Evolutionary conservation across 2,888 invertebrate species (phyloP).

Genomic region (Serrognathus titanus): DNA sequence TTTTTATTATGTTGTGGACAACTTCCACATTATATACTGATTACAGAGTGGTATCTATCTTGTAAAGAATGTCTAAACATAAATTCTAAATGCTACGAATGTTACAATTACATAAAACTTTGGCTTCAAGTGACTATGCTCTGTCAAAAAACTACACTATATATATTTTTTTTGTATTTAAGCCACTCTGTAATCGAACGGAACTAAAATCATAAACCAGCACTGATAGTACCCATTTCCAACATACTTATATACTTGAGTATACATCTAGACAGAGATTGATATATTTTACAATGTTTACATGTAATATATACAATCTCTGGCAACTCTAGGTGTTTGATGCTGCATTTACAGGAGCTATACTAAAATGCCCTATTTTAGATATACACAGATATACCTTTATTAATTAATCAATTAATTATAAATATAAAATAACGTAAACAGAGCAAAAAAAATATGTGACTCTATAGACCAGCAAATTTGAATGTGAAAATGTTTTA

Average conservation of each 20-base stretch:
- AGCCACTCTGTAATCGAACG: conserved; percentile 26
- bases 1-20: conserved; percentile 21
- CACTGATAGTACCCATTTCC: conserved; percentile 30
- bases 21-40: conserved; percentile 19
- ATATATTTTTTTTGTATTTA: background rate
- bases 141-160: background rate
- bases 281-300: conserved; percentile 19
- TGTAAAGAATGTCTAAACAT: conserved; percentile 8
- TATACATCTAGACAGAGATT: conserved; percentile 27
- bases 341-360: conserved; percentile 31
- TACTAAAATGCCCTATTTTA: conserved; percentile 33
- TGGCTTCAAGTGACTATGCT: conserved; percentile 30
- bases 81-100: conserved; percentile 13
- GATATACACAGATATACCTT: conserved; percentile 18
- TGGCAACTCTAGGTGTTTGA: conserved; percentile 31
- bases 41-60: conserved; percentile 22
- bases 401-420: conserved; percentile 5
- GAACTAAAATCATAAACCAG: conserved; percentile 20
- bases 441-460: background rate
- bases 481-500: no score
- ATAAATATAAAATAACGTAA: background rate
- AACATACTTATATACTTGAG: conserved; percentile 32
- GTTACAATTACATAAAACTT: conserved; percentile 21
- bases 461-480: no score
- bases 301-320: conserved; percentile 19